These are phyloP conservation scores for Taenioides sp. DNA, from an alignment of 2,797 vertebrate genomes.

Conservation along the genomic window DNA sequence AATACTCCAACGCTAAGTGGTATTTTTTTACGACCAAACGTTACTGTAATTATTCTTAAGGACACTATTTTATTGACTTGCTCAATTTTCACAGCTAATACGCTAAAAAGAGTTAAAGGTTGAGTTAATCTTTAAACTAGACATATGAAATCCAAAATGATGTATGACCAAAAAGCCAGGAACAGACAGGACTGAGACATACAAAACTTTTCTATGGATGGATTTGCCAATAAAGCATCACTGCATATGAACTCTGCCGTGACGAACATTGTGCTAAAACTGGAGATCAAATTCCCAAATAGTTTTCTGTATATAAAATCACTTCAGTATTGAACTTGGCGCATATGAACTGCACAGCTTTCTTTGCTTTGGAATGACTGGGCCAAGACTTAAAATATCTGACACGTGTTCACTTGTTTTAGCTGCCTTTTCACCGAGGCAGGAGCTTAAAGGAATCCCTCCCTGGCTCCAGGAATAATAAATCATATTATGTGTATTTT, in stretches of 20 bases:
- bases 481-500: neutral
- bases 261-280: conserved; percentile 14
- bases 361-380: conserved; percentile 21
- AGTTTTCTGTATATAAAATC: conserved; percentile 39
- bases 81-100: neutral
- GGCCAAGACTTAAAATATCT: conserved; percentile 23
- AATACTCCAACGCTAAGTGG: no score
- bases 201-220: neutral
- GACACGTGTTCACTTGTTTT: conserved; percentile 24
- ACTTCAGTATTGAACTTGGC: conserved; percentile 23
- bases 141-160: neutral
- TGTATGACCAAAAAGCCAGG: neutral
- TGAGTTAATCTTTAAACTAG: neutral
- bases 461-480: neutral
- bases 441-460: conserved; percentile 17
- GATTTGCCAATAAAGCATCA: conserved; percentile 1
- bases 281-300: conserved; percentile 17
- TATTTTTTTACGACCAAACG: no score
- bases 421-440: conserved; percentile 12
- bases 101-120: neutral
- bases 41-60: no score
- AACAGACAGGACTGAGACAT: neutral
- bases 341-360: conserved; percentile 4
- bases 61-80: neutral
- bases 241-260: conserved; percentile 4